Evolutionary conservation across 2,888 invertebrate genomes (phyloP), one percentile per base, ranked within the genome.

Genomic region (Chrysopilus asiliformis): DNA sequence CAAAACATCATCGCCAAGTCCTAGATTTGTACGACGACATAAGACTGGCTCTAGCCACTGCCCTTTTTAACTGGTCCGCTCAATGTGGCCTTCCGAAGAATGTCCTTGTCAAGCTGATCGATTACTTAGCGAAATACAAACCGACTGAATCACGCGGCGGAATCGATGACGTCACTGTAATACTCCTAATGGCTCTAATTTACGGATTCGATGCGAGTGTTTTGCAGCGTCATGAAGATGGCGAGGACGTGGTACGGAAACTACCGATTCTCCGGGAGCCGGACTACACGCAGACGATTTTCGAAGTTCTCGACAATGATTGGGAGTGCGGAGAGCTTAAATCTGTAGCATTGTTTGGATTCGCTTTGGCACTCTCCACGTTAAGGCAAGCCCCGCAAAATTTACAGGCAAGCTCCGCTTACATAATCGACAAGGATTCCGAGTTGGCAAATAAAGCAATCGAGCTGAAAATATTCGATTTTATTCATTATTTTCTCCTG

Each of bases 151-250:
- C 74, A 1, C 68, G 77, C 2, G 85, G 85, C 3, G 76, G 75
- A 9, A 66, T 90, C 15, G 85, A 86, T 55, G 76, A 80, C 50
- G 78, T 86, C 2, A 80, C 80, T 1, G 59, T 89, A 3, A 79
- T 81, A 2, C 60, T 93, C 19, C 69, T 84, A 43, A 82, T 91
- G 79, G 78, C 90, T 0, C 60, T 91, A 27, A 58, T 93, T 3
- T 86, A 86, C 56, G 77, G 83, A 0, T 65, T 90, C 37, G 90
- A 94, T 60, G 67, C 89, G 8, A 85, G 84, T 45, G 71, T 83
- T 15, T 60, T 91, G 36, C 76, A 78, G 47, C 71, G 72, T 34
- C 70, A 77, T 19, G 85, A 86, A 58, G 80, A 81, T 53, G 76
- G 82, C 37, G 84, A 81, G 59, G 76, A 76, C 42, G 52, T 77